Evolutionary conservation across 2,888 invertebrate genomes (phyloP), one percentile per base, ranked within the genome.

Genomic region (Thumatha senex): DNA sequence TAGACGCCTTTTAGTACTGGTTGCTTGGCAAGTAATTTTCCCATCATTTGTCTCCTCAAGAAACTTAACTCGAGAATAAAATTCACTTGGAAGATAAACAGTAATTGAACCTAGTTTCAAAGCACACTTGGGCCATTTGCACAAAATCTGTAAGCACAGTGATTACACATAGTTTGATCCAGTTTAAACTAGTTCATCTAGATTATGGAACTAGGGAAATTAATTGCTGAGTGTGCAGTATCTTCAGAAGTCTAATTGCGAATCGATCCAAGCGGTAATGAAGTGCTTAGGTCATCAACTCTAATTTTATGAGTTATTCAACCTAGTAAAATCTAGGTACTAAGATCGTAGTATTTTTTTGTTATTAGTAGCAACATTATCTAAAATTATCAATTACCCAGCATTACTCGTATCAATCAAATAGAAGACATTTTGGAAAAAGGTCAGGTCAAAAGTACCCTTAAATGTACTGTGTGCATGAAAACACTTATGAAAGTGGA

Each of bases 101-200:
- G 9, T 46, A 15, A 46, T 51, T 45, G 63, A 51, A 63, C 40
- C 46, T 56, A 54, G 48, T 56, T 66, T 59, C n/a, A n/a, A 44
- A 40, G 55, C 15, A 46, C 43, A 59, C 53, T 66, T 54, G 14
- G 38, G 43, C 52, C 45, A 63, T 66, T 63, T 56, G 54, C 42
- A 29, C 47, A 59, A 42, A 59, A 66, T 54, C 51, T 52, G 59
- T 50, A 56, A 59, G 55, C 55, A 46, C 43, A 50, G 59, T 56
- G 46, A 59, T 63, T 63, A 41, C 46, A 51, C 52, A 43, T 51
- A 58, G 46, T 49, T 49, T 42, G 38, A 48, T 48, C 39, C 29
- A 41, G 58, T 58, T 61, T n/a, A 40, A 59, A 56, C 63, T 56
- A 59, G 63, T 66, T 66, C 54, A 46, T 53, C 54, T 9, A 7